Base-by-base conservation (phyloP, 2,888 invertebrate genomes). In the Cerastis rubricosa region DNA sequence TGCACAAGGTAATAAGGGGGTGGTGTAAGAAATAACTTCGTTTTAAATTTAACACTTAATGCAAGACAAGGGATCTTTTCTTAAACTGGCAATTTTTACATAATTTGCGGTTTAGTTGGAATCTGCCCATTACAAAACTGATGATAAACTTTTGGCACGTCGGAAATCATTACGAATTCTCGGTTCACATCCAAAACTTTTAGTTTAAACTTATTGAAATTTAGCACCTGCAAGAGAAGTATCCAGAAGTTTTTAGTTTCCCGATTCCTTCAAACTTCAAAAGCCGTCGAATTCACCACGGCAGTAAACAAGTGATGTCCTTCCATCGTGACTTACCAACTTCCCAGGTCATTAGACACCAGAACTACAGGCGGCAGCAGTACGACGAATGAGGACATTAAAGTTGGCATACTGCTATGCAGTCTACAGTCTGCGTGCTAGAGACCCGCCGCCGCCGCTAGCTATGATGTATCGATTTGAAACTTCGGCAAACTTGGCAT, bases 401-500 rank as follows among this genome's bases (percentile, higher is more conserved):
- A 73, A 54, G 25, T 43, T 77, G 78, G 72, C 78, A 73, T 61
- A 47, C 65, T 49, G 25, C 54, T 69, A 17, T 57, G 80, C 68
- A 63, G 64, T 54, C 59, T 64, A 25, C 35, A 47, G 73, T 57
- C 22, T 73, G 65, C 61, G 45, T n/a, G 35, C 57, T 25, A 9
- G 29, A 40, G 35, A 19, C 67, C n/a, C 47, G 17, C 45, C 19
- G 29, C 19, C 14, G n/a, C 14, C 17, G 25, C 35, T 22, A 78
- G 43, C 49, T 65, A 25, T 43, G 43, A 69, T 78, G 12, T 51
- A 80, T 65, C 14, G 68, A 64, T 69, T 43, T 80, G n/a, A 59
- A 45, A 69, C 35, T 47, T 66, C n/a, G 22, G 29, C 47, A 61
- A 54, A 74, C n/a, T 54, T 40, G 8, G 2, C 59, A 47, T 63